These are phyloP conservation scores for Dolichotis patagonum DNA, from an alignment of 2,113 vertebrate species.

Conservation along the genomic window DNA sequence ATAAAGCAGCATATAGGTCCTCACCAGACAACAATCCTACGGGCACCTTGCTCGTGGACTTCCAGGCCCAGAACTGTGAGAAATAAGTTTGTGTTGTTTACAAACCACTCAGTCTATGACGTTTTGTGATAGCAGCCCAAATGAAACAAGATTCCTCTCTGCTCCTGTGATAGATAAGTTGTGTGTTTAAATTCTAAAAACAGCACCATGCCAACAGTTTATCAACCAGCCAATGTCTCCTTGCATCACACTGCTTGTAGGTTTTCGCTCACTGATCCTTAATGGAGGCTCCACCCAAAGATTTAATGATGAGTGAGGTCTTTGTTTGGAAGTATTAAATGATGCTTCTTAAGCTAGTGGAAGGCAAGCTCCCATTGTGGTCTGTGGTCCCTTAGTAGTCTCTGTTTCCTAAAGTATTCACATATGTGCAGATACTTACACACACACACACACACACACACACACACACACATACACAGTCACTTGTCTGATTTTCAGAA, in stretches of 20 bases:
- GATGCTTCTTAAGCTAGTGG: background rate
- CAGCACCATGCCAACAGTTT: background rate
- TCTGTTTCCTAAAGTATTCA: too few species aligned
- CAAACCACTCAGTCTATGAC: background rate
- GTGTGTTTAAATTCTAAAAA: background rate
- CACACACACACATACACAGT: background rate
- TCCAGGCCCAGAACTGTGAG: background rate
- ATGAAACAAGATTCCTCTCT: background rate
- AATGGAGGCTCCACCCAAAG: background rate
- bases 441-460: too few species aligned
- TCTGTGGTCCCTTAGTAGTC: background rate
- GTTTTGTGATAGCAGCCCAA: background rate
- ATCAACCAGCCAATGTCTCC: background rate
- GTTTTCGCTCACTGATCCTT: too few species aligned
- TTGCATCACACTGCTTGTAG: too few species aligned
- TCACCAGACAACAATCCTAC: background rate
- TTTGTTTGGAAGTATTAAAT: background rate
- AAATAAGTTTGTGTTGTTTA: background rate
- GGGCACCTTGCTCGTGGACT: background rate
- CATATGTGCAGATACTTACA: background rate
- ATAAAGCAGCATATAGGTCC: background rate
- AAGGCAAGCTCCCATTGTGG: background rate
- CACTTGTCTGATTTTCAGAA: background rate
- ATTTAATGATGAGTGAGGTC: background rate
- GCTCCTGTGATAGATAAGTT: rapidly evolving